These are phyloP conservation scores for Trematomus bernacchii DNA, from an alignment of 2,797 vertebrate species.

Conservation along the genomic window DNA sequence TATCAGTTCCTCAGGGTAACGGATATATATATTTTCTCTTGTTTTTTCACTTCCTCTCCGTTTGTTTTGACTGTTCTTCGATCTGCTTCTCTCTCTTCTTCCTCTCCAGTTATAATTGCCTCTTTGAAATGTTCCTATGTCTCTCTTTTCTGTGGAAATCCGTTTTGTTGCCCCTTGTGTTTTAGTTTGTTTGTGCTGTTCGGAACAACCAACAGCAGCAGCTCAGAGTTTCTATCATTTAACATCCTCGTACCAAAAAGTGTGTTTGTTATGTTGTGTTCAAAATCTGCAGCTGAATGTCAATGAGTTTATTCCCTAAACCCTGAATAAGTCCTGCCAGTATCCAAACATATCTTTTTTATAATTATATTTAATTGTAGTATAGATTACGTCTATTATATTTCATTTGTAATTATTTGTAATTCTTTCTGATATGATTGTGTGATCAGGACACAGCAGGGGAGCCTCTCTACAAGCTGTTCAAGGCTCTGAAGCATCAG, in stretches of 20 bases:
- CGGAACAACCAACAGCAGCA: no score
- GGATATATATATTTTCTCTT: not conserved
- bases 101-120: not conserved
- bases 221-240: constrained; percentile 6
- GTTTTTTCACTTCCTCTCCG: not conserved
- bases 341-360: no score
- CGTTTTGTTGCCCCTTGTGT: no score
- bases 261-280: not conserved
- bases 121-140: no score
- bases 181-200: no score
- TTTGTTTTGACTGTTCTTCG: constrained; percentile 7
- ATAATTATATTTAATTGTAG: no score
- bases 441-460: constrained; percentile 92
- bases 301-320: not conserved
- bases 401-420: no score
- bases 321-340: not conserved
- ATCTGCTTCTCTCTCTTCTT: not conserved
- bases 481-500: constrained; percentile 98
- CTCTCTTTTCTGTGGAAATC: not conserved
- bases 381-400: no score
- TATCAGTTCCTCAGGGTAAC: constrained; percentile 97
- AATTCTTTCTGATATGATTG: no score
- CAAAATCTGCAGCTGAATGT: not conserved
- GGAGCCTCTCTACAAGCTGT: constrained; percentile 97
- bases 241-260: not conserved